Conservation (phyloP, 2,888 invertebrate species). For the Melieria omissa region DNA sequence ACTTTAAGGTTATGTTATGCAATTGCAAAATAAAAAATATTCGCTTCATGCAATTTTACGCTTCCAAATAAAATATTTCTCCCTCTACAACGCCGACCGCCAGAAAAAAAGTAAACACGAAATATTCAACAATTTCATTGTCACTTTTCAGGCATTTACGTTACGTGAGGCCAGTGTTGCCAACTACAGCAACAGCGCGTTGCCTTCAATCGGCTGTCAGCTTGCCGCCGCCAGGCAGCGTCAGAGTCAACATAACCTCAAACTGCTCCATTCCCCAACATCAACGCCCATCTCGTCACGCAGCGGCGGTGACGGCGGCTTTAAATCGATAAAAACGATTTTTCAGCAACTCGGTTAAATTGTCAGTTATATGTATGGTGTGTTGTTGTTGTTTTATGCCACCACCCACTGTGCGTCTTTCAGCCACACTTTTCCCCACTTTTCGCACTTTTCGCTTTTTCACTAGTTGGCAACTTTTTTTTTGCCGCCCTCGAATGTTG, state of each 20-base stretch:
- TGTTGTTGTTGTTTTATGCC: neutral
- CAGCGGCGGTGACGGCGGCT: conserved; percentile 24
- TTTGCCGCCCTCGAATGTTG: neutral
- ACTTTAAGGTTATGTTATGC: too few relatives aligned
- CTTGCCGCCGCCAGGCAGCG: neutral
- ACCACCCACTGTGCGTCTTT: neutral
- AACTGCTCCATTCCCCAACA: neutral
- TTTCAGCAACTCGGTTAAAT: conserved; percentile 58
- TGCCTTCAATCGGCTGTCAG: neutral
- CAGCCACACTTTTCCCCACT: neutral
- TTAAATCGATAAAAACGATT: conserved; percentile 60
- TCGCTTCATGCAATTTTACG: too few relatives aligned
- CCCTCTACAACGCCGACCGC: too few relatives aligned
- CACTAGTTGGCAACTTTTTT: too few relatives aligned
- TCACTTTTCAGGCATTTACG: conserved; percentile 9
- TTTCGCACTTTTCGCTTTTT: neutral
- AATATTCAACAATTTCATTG: conserved; percentile 23
- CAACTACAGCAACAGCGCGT: neutral
- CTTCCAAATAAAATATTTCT: too few relatives aligned
- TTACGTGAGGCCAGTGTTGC: too few relatives aligned
- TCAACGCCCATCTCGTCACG: too few relatives aligned
- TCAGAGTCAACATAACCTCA: neutral
- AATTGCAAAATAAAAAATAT: too few relatives aligned
- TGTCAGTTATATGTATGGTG: conserved; percentile 29
- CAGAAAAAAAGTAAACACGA: conserved; percentile 1